Conservation (phyloP, 2,113 vertebrate species). For the Romanogobio albipinnatus region DNA sequence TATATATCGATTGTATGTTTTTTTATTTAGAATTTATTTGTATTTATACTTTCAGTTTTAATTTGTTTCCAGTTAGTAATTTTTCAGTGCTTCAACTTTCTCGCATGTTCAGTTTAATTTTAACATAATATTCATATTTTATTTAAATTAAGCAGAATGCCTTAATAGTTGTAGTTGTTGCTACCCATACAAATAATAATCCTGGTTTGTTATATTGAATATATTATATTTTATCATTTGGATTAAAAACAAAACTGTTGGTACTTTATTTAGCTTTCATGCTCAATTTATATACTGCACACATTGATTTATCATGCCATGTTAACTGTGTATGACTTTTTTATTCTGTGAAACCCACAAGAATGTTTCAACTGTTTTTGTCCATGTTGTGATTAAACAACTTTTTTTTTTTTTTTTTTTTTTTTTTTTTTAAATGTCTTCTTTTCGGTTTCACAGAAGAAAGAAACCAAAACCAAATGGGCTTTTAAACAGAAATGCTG, state of each 20-base stretch:
- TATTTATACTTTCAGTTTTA: not conserved
- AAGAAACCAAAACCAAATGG: slow-evolving; percentile 26
- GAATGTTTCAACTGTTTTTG: not conserved
- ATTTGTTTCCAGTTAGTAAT: too few species aligned
- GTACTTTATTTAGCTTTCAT: not conserved
- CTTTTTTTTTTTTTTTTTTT: too few species aligned
- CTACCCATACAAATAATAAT: not conserved
- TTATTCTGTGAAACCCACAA: not conserved
- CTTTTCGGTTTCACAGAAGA: not conserved
- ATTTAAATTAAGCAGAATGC: too few species aligned
- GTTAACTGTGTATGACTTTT: not conserved
- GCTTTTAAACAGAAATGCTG: slow-evolving; percentile 48
- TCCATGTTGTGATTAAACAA: not conserved
- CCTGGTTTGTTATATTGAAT: not conserved
- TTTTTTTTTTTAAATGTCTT: too few species aligned
- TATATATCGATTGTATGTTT: not conserved
- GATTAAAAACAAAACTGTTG: not conserved
- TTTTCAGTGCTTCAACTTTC: not conserved
- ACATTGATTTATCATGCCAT: not conserved
- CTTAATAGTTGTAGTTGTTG: not conserved
- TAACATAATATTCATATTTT: too few species aligned
- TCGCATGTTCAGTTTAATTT: too few species aligned
- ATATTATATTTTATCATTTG: not conserved
- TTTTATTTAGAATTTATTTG: not conserved
- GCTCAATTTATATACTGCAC: not conserved